Evolutionary conservation across 1,140 invertebrate genomes (phyloP).

Genomic region (Ditylenchus dipsaci): DNA sequence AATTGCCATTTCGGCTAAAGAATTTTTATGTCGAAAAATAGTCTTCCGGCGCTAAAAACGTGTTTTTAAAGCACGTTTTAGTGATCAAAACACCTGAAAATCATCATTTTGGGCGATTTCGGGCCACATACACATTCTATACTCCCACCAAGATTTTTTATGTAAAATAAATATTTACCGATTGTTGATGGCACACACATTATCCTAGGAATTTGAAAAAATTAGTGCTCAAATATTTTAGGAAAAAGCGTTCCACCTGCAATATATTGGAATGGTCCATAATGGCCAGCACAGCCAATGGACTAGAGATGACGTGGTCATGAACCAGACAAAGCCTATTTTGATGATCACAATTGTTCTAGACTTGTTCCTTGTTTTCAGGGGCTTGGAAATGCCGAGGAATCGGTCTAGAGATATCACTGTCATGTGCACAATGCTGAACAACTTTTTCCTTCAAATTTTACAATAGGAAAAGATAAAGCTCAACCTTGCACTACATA

Average conservation of each 20-base stretch:
- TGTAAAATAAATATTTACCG: conserved; percentile 49
- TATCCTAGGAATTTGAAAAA: conserved; percentile 34
- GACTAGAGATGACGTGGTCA: conserved; percentile 79
- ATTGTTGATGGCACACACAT: conserved; percentile 78
- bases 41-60: too few relatives aligned
- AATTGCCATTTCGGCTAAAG: too few relatives aligned
- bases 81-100: conserved; percentile 50
- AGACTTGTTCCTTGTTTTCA: conserved; percentile 72
- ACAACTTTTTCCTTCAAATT: too few relatives aligned
- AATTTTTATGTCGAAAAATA: too few relatives aligned
- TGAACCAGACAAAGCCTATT: conserved; percentile 77
- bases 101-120: too few relatives aligned
- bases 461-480: too few relatives aligned
- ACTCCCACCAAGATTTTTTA: too few relatives aligned
- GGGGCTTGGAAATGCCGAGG: conserved; percentile 80
- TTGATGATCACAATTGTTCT: conserved; percentile 74
- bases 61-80: too few relatives aligned
- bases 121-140: too few relatives aligned
- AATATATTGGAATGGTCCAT: conserved; percentile 60
- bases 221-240: too few relatives aligned
- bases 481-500: too few relatives aligned
- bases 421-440: conserved; percentile 97
- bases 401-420: conserved; percentile 88
- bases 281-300: conserved; percentile 78
- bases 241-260: conserved; percentile 6